A percentile compares a stretch with the other conserved stretches of the same genome.
phyloP scores from a whole-genome alignment of 2,797 vertebrate species.

The Syngnathus rostellatus region DNA sequence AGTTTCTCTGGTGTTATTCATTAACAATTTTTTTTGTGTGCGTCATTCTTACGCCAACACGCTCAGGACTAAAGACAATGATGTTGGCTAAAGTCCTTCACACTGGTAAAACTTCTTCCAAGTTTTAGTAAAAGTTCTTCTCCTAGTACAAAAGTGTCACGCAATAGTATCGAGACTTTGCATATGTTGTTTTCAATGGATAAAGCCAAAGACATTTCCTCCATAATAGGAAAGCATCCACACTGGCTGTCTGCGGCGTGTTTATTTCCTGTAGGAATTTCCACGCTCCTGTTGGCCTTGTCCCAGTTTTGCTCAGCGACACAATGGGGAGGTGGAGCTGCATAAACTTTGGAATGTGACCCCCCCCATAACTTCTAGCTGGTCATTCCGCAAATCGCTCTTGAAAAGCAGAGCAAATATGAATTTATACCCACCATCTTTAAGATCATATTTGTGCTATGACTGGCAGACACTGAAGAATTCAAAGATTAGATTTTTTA shows the following conservation, averaged over 20 bases:
- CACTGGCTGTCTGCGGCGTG: conserved; percentile 11
- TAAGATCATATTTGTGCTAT: no score
- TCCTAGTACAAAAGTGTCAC: no score
- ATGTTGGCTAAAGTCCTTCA: conserved; percentile 22
- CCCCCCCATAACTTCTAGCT: conserved; percentile 51
- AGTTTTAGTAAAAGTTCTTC: no score
- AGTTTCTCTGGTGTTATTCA: not conserved
- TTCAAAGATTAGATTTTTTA: no score
- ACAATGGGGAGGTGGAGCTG: conserved; percentile 73
- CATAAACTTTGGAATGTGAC: conserved; percentile 66
- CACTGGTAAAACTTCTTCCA: conserved; percentile 10
- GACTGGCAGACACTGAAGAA: no score
- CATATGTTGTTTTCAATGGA: not conserved
- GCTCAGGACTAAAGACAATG: not conserved
- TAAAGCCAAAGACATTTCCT: conserved; percentile 1
- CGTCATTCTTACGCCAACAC: not conserved
- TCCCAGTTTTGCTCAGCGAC: conserved; percentile 45
- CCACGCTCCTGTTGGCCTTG: conserved; percentile 17
- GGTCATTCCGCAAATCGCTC: conserved; percentile 44
- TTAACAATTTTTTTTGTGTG: not conserved
- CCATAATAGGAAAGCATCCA: conserved; percentile 16
- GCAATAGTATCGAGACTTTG: no score
- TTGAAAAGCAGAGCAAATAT: not conserved
- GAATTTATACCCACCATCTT: not conserved
- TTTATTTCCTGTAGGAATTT: conserved; percentile 51